Evolutionary conservation across 2,797 vertebrate genomes (phyloP), one percentile per base, ranked within the genome.

Genomic region (Hapalemur alaotrensis): DNA sequence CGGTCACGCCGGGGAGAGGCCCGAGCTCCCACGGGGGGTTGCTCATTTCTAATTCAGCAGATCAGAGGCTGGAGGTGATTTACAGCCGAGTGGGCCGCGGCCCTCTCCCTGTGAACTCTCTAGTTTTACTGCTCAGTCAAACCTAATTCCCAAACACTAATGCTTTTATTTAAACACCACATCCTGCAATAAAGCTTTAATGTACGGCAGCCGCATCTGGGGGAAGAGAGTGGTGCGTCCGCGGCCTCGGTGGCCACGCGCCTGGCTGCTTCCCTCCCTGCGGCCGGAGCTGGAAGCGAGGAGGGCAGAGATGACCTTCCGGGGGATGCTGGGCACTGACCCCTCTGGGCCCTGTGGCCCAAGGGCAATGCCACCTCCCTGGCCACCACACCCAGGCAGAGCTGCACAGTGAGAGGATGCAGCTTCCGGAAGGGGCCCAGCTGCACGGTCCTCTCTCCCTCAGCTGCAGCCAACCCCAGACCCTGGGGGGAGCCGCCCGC

Each of bases 111-210:
- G 84, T n/a, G 69, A 91, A 95, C 96, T 76, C 96, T 91, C 79
- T 59, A 11, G 14, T 91, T 95, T 96, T 90, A 91, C 97, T 72
- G 83, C 69, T 94, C 0, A 0, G 85, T 50, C 97, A 97, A 95
- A 97, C 82, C 91, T 87, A 4, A 0, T 86, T 96, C 96, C 96
- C 95, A 95, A 96, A 82, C 94, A 85, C 57, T 79, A 70, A 57
- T 93, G 95, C 81, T 89, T 80, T 32, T 59, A 87, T 65, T 95
- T 89, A 93, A 95, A 86, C 91, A 81, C 96, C 90, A 78, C 97
- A 95, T 96, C 96, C 96, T 96, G 95, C 93, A 83, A 90, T 95
- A 81, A 95, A 96, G 97, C 89, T 70, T 70, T 92, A 85, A 97
- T 86, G 94, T 30, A 72, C 38, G 89, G 38, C 0, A 23, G 89